phyloP scores from a whole-genome alignment of 2,113 vertebrate genomes.

The Varanus komodoensis region DNA sequence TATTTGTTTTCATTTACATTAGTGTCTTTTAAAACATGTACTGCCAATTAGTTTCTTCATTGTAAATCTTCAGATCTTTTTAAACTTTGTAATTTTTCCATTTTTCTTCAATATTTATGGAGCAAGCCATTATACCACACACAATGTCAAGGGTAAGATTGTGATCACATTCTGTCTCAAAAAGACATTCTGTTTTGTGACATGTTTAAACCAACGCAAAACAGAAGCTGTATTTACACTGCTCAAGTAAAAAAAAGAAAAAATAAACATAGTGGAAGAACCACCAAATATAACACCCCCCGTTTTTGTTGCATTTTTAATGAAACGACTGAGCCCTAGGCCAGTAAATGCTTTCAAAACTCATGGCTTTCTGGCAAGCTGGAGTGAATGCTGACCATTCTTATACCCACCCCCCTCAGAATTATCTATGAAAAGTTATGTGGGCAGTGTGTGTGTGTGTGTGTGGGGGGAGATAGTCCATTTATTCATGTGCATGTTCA shows the following conservation, averaged over 20 bases:
- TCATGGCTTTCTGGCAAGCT: not conserved
- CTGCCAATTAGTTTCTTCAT: not conserved
- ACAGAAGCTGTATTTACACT: too few species aligned
- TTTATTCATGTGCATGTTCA: conserved; percentile 5
- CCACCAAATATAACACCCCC: not conserved
- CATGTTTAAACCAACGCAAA: not conserved
- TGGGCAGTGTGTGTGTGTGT: not conserved
- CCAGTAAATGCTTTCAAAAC: not conserved
- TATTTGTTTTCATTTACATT: not conserved
- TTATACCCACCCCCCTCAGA: not conserved
- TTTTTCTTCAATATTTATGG: conserved; percentile 3
- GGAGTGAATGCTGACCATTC: not conserved
- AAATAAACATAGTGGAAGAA: not conserved
- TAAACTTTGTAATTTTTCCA: not conserved
- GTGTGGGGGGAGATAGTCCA: not conserved
- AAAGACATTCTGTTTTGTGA: not conserved
- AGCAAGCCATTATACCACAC: not conserved
- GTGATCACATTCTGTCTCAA: not conserved
- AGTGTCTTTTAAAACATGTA: not conserved
- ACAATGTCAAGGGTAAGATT: not conserved
- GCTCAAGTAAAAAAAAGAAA: not conserved
- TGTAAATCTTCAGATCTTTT: not conserved
- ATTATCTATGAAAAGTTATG: too few species aligned
- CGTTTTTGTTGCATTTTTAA: not conserved
- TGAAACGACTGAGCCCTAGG: not conserved